These are phyloP conservation scores for Elachura formosa DNA, from an alignment of 2,113 vertebrate genomes.

Conservation along the genomic window DNA sequence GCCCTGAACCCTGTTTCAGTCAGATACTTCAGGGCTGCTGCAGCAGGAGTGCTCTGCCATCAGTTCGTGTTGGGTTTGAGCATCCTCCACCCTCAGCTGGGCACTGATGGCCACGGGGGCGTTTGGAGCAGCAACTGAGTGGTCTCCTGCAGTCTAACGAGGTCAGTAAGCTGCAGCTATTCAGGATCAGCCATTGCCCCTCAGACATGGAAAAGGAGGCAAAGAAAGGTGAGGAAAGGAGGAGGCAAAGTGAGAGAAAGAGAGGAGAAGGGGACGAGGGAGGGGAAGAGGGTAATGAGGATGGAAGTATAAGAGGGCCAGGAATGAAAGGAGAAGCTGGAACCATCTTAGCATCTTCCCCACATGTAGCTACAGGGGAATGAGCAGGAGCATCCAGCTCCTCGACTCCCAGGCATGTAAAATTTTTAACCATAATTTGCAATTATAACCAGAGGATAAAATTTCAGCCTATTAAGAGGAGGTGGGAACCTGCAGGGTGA, in stretches of 20 bases:
- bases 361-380: background rate
- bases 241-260: background rate
- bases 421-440: background rate
- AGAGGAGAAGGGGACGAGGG: background rate
- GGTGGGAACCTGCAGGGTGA: background rate
- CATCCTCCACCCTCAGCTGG: background rate
- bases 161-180: background rate
- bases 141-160: background rate
- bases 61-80: too few relatives aligned
- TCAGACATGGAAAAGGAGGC: background rate
- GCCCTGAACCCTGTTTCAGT: too few relatives aligned
- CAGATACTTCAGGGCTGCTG: too few relatives aligned
- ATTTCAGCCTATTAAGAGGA: background rate
- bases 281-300: background rate
- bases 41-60: too few relatives aligned
- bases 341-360: background rate
- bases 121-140: background rate
- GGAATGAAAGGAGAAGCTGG: background rate
- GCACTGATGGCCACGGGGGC: background rate
- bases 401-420: background rate
- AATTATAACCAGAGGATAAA: slow-evolving; percentile 7
- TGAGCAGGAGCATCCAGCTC: background rate
- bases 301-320: background rate
- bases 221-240: background rate
- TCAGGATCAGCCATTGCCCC: fast-evolving